Evolutionary conservation across 2,113 vertebrate genomes (phyloP), one percentile per base, ranked within the genome.

Genomic region (Polypterus senegalus): DNA sequence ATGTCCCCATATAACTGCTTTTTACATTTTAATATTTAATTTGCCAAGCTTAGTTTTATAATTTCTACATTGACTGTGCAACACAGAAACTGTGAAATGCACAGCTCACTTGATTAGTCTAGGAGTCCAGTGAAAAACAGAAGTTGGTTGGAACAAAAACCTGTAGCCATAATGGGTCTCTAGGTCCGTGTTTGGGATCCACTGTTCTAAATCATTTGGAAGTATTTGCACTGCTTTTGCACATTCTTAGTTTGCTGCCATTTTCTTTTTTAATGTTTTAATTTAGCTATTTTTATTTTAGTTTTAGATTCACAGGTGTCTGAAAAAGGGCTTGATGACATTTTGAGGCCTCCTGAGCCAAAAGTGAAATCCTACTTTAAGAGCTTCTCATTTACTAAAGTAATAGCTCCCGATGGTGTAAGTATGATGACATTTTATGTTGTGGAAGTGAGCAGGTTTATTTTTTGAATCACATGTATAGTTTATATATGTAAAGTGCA

Each of bases 381-480:
- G 73, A 96, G 90, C 0, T 74, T 97, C 61, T 86, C 75, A 0
- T 80, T 98, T 65, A 90, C 87, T 60, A 87, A 66, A 70, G 80
- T 89, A 60, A 77, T 76, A 6, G 76, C 74, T 27, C 91, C 92
- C 3, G 91, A 97, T 0, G 94, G 94, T 84, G 94, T 98, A 66
- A 77, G 82, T 69, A 27, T 62, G n/a, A 4, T 61, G 9, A 49
- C 7, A 8, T 27, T 5, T 2, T 27, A 5, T 6, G 43, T 27
- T 11, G 55, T 57, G n/a, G 5, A 6, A 11, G 54, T 9, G 55
- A 9, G 5, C 46, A 45, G 5, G 55, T 43, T 27, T 4, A 45
- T 57, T 27, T 57, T 7, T 8, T 8, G 51, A 83, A 85, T 58
- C 60, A 48, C 51, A 43, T 58, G 54, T 55, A 8, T 3, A 1